A percentile compares a stretch with the other conserved stretches of the same genome.
Evolutionary conservation across 1,140 invertebrate species (phyloP).

Genomic region (Drosophila bocki): DNA sequence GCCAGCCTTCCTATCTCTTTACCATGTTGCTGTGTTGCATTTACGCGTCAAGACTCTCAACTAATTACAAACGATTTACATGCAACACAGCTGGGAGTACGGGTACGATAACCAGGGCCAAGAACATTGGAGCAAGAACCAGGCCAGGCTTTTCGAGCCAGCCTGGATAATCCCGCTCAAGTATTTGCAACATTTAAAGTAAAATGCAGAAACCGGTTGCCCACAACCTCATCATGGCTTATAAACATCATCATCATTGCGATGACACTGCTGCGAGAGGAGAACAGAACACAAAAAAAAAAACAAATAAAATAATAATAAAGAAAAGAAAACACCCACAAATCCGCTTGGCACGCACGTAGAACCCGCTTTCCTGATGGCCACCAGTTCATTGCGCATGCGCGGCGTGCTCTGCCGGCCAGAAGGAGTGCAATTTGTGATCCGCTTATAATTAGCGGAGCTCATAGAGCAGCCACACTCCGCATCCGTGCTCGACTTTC

Average conservation of each 20-base stretch:
- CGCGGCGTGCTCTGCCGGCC: conserved; percentile 52
- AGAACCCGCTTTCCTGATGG: conserved; percentile 28
- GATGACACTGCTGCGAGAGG: conserved; percentile 56
- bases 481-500: conserved; percentile 58
- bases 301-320: conserved; percentile 26
- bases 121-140: conserved; percentile 67
- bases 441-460: conserved; percentile 72
- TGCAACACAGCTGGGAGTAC: conserved; percentile 60
- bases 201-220: conserved; percentile 77
- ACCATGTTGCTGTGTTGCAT: conserved; percentile 38
- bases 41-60: conserved; percentile 77
- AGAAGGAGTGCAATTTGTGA: conserved; percentile 43
- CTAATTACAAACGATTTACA: conserved; percentile 83
- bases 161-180: conserved; percentile 75
- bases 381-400: conserved; percentile 72
- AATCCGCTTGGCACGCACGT: conserved; percentile 83
- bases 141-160: conserved; percentile 45
- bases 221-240: conserved; percentile 35
- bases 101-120: conserved; percentile 42
- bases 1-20: background rate
- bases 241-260: conserved; percentile 31
- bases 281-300: background rate
- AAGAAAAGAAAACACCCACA: conserved; percentile 57
- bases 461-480: conserved; percentile 63
- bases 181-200: conserved; percentile 78